Evolutionary conservation across 2,888 invertebrate genomes (phyloP).

Genomic region (Thera obeliscata): DNA sequence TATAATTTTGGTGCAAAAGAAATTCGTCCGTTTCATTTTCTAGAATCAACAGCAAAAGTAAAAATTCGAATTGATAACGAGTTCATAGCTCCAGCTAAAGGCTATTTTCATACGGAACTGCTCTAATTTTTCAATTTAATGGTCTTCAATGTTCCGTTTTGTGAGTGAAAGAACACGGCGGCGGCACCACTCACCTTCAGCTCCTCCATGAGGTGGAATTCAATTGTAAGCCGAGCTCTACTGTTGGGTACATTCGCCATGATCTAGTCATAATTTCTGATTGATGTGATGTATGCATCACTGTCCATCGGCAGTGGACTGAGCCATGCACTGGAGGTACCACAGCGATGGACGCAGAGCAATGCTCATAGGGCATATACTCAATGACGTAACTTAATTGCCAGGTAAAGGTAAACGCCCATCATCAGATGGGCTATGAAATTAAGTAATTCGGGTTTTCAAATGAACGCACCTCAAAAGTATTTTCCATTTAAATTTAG

Average conservation of each 20-base stretch:
- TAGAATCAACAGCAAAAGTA: neutral
- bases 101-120: conserved; percentile 7
- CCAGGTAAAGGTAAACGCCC: too few species aligned
- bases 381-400: too few species aligned
- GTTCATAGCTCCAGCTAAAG: neutral
- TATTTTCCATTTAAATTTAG: neutral
- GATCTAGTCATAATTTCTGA: neutral
- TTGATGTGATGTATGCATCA: neutral
- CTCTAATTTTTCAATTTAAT: conserved; percentile 7
- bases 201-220: neutral
- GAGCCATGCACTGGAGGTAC: too few species aligned
- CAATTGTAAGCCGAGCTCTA: neutral
- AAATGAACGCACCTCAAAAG: neutral
- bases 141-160: conserved; percentile 1
- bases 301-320: too few species aligned
- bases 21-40: neutral
- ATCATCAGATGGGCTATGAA: too few species aligned
- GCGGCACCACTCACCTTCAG: neutral
- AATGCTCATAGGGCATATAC: too few species aligned
- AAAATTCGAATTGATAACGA: neutral
- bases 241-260: too few species aligned
- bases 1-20: neutral
- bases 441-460: neutral
- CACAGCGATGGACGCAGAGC: too few species aligned
- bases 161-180: conserved; percentile 1